These are phyloP conservation scores for Spodoptera littoralis DNA, from an alignment of 2,888 invertebrate species.

Conservation along the genomic window DNA sequence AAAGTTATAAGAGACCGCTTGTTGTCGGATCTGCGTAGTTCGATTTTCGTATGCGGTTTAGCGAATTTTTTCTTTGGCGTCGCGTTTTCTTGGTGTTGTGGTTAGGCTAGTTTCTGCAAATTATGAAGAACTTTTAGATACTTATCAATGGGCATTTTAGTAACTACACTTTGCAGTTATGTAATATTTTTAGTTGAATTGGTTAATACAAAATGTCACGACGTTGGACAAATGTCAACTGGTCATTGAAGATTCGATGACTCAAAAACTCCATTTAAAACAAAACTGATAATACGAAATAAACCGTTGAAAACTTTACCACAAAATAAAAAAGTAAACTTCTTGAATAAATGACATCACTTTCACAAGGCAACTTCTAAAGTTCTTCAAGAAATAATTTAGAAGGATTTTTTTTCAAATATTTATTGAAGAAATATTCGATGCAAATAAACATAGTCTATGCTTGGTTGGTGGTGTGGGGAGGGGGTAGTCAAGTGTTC, in stretches of 20 bases:
- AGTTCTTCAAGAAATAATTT: constrained; percentile 21
- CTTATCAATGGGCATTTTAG: no score
- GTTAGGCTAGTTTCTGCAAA: constrained; percentile 30
- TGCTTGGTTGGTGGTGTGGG: constrained; percentile 57
- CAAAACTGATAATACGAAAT: background rate
- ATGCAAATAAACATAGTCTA: constrained; percentile 84
- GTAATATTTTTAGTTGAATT: no score
- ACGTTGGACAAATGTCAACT: no score
- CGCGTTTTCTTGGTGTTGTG: constrained; percentile 25
- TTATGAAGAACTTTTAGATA: no score
- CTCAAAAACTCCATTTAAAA: background rate
- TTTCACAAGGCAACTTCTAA: background rate
- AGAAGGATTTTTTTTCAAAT: constrained; percentile 59
- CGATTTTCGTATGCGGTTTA: constrained; percentile 81
- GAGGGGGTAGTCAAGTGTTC: constrained; percentile 76
- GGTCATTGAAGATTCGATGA: no score
- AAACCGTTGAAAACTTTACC: constrained; percentile 2
- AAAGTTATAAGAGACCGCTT: constrained; percentile 89
- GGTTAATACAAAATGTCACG: no score
- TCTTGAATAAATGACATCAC: background rate
- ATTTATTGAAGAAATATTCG: constrained; percentile 69
- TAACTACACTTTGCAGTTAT: no score
- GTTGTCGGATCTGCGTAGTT: constrained; percentile 84
- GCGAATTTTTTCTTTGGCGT: constrained; percentile 57
- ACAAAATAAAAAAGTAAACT: background rate